Conservation (phyloP, 2,113 vertebrate genomes). For the Cheilinus undulatus region DNA sequence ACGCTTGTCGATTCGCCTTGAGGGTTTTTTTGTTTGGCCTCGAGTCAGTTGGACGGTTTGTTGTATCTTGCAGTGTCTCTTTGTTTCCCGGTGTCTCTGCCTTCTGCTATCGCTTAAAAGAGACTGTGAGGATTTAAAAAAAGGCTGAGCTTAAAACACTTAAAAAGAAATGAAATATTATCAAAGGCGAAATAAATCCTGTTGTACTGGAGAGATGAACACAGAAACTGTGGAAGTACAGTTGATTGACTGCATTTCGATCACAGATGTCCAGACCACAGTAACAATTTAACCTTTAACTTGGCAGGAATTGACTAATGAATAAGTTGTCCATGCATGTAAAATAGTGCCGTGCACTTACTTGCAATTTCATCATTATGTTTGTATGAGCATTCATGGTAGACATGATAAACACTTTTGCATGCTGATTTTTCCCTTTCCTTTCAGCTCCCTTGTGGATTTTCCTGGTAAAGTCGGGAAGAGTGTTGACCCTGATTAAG, state of each 20-base stretch:
- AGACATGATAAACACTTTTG: too few relatives aligned
- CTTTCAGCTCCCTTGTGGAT: too few relatives aligned
- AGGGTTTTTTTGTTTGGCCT: constrained; percentile 57
- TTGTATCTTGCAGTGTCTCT: constrained; percentile 51
- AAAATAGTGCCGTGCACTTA: too few relatives aligned
- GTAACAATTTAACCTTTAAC: too few relatives aligned
- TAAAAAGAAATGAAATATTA: constrained; percentile 8
- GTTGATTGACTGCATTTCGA: neutral
- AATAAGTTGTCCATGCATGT: too few relatives aligned
- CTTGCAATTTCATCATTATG: too few relatives aligned
- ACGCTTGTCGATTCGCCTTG: constrained; percentile 44
- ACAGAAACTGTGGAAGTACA: neutral
- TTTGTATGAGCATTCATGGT: too few relatives aligned
- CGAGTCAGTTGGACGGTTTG: constrained; percentile 55
- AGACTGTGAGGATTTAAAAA: neutral
- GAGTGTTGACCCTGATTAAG: too few relatives aligned
- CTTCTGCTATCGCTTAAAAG: constrained; percentile 26
- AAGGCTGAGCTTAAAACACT: neutral
- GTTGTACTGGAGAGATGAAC: neutral
- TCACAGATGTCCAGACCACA: too few relatives aligned
- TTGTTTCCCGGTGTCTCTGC: constrained; percentile 40
- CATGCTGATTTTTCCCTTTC: too few relatives aligned
- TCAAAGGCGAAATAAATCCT: constrained; percentile 4
- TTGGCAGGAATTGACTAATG: too few relatives aligned
- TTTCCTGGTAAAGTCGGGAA: too few relatives aligned